These are phyloP conservation scores for Lagodon rhomboides DNA, from an alignment of 2,797 vertebrate genomes.

Conservation along the genomic window DNA sequence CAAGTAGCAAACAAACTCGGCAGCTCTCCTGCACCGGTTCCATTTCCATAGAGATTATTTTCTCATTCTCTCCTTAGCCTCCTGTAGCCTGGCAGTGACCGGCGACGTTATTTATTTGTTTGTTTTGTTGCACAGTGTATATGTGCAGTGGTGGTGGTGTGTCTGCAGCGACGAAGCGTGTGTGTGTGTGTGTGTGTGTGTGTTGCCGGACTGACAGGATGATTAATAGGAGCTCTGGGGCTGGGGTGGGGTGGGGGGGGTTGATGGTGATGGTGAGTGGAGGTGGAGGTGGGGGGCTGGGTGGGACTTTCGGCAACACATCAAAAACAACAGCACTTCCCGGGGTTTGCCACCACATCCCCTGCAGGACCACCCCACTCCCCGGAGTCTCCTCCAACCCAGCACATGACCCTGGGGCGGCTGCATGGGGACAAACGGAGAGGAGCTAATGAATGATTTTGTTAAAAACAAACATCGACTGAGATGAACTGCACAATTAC, in stretches of 20 bases:
- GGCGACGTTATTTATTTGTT: constrained; percentile 75
- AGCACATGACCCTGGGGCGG: constrained; percentile 23
- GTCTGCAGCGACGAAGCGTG: constrained; percentile 53
- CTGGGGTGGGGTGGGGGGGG: constrained; percentile 26
- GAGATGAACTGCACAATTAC: constrained; percentile 31
- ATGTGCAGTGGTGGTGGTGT: constrained; percentile 31
- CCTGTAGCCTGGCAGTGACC: constrained; percentile 56
- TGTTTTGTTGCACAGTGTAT: constrained; percentile 58
- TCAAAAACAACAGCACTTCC: constrained; percentile 76
- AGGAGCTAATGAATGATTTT: constrained; percentile 54
- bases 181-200: constrained; percentile 38
- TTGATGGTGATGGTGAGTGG: constrained; percentile 26
- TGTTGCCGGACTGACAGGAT: constrained; percentile 79
- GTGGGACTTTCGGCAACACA: constrained; percentile 65
- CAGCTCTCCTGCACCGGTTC: constrained; percentile 45
- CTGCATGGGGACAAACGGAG: constrained; percentile 20
- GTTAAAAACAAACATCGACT: constrained; percentile 26
- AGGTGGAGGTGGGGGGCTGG: constrained; percentile 60
- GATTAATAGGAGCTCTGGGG: constrained; percentile 78
- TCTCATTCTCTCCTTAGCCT: constrained; percentile 51
- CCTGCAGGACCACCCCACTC: constrained; percentile 36
- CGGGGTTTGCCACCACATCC: constrained; percentile 67
- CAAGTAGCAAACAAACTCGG: constrained; percentile 69
- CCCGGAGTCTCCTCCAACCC: constrained; percentile 13
- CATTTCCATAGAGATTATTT: constrained; percentile 70